A percentile compares a stretch with the other conserved stretches of the same genome.
Evolutionary conservation across 2,888 invertebrate genomes (phyloP).

Genomic region (Leucozona laternaria): DNA sequence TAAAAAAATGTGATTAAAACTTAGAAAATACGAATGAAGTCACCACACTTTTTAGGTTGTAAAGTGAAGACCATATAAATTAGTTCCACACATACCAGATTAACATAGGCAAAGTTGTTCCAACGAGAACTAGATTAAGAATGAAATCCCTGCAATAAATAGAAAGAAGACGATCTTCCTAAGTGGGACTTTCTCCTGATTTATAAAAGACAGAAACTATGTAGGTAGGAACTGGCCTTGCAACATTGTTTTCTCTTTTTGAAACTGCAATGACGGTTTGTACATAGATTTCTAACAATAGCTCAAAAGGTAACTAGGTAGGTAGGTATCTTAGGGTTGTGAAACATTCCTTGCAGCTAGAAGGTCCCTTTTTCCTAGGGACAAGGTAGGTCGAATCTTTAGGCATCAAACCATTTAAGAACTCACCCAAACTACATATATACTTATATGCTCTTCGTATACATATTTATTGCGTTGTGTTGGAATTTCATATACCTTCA

Average conservation of each 20-base stretch:
- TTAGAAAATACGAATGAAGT: background rate
- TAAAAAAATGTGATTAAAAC: no score
- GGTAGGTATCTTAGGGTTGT: background rate
- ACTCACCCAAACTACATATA: constrained; percentile 20
- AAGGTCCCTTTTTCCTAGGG: constrained; percentile 1
- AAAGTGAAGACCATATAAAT: background rate
- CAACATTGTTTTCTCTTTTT: background rate
- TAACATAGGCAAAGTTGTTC: background rate
- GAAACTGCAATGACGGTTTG: background rate
- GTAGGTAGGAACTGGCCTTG: background rate
- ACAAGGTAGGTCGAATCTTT: background rate
- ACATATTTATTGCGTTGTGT: background rate
- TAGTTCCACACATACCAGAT: background rate
- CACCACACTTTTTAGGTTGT: background rate
- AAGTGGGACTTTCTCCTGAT: background rate
- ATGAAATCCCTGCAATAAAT: background rate
- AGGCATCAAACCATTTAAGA: background rate
- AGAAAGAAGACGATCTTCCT: background rate
- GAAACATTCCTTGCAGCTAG: background rate
- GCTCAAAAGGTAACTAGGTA: background rate
- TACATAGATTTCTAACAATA: constrained; percentile 4
- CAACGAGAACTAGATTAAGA: background rate
- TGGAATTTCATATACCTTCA: background rate
- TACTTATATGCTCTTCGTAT: background rate
- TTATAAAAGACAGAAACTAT: background rate